These are phyloP conservation scores for Drosophila atripex DNA, from an alignment of 2,888 invertebrate genomes.

Conservation along the genomic window DNA sequence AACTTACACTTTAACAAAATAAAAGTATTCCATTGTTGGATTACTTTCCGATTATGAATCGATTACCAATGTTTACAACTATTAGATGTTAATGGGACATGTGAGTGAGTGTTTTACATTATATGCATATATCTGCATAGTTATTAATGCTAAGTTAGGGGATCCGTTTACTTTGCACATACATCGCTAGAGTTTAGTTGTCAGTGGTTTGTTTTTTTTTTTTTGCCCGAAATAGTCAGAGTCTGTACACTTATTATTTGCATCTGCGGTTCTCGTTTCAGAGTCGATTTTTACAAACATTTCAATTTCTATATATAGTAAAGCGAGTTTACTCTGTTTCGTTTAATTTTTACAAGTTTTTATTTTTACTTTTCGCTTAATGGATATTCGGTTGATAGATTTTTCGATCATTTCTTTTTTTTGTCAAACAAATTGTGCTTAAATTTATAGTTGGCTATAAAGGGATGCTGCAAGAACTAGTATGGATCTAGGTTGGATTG, in stretches of 20 bases:
- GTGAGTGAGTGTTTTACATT: conserved; percentile 26
- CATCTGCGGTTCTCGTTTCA: too few relatives aligned
- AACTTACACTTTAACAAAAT: neutral
- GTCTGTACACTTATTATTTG: too few relatives aligned
- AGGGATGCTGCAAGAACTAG: conserved; percentile 46
- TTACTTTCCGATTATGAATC: conserved; percentile 7
- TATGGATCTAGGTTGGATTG: conserved; percentile 45
- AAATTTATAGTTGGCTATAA: conserved; percentile 12
- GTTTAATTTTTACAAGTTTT: conserved; percentile 31
- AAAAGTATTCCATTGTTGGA: neutral
- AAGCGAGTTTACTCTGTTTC: neutral
- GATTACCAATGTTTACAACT: neutral
- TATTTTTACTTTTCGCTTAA: conserved; percentile 52
- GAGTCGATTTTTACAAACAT: conserved; percentile 2
- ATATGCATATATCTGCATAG: conserved; percentile 17
- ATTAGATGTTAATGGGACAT: conserved; percentile 1
- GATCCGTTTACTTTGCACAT: conserved; percentile 28
- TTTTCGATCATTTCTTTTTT: neutral
- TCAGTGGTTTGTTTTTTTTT: neutral
- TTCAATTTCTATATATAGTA: neutral
- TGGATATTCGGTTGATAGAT: conserved; percentile 19
- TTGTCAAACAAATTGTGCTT: conserved; percentile 24
- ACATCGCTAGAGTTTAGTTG: conserved; percentile 20
- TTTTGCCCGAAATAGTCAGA: conserved; percentile 16
- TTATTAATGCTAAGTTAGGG: conserved; percentile 21